phyloP scores from a whole-genome alignment of 2,888 invertebrate species.

The Myathropa florea region DNA sequence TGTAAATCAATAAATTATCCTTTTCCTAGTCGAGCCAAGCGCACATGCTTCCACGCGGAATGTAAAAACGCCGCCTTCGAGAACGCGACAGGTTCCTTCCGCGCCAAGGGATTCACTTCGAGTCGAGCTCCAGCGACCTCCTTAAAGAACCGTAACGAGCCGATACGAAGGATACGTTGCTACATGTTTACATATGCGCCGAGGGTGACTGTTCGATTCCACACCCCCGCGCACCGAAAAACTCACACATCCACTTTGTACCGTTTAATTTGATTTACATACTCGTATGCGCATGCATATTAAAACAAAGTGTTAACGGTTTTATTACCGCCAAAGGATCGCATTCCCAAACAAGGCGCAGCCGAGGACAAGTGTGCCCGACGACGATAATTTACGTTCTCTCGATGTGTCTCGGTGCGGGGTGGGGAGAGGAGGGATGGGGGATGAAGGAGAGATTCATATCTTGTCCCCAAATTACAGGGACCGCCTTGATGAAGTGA shows the following conservation, averaged over 20 bases:
- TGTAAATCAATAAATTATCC: conserved; percentile 70
- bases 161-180: conserved; percentile 29
- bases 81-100: conserved; percentile 54
- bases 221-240: background rate
- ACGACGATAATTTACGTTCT: conserved; percentile 55
- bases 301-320: conserved; percentile 71
- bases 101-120: conserved; percentile 3
- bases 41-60: conserved; percentile 15
- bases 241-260: conserved; percentile 62
- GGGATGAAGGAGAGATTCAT: conserved; percentile 18
- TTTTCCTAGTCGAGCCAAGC: conserved; percentile 30
- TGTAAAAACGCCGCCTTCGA: background rate
- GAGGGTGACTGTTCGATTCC: background rate
- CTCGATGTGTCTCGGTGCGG: conserved; percentile 2
- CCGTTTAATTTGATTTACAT: conserved; percentile 68
- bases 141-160: conserved; percentile 63
- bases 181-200: conserved; percentile 36
- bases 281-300: conserved; percentile 61
- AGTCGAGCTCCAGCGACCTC: conserved; percentile 33
- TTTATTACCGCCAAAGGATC: conserved; percentile 68
- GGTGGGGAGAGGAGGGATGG: background rate
- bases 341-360: conserved; percentile 45
- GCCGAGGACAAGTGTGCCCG: conserved; percentile 38
- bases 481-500: conserved; percentile 61
- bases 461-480: conserved; percentile 49